Conservation (phyloP, 2,888 invertebrate genomes). For the Dorcus hopei region DNA sequence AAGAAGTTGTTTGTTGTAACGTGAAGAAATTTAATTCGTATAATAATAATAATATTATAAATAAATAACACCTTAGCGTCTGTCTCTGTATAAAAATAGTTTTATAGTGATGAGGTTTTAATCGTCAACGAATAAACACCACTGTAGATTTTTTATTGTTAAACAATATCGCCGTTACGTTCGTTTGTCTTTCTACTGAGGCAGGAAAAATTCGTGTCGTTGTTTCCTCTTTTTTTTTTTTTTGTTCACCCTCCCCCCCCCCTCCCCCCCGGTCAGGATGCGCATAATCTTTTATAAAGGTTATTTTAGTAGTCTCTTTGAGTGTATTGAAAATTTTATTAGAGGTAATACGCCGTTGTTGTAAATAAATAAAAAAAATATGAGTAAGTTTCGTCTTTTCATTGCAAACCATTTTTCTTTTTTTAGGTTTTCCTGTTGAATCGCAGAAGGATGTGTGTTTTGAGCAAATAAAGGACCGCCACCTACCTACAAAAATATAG, state of each 20-base stretch:
- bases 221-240: too few species aligned
- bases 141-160: conserved; percentile 13
- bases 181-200: conserved; percentile 31
- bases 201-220: conserved; percentile 25
- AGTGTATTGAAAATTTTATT: conserved; percentile 38
- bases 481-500: too few species aligned
- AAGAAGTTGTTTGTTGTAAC: too few species aligned
- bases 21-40: too few species aligned
- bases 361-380: conserved; percentile 32
- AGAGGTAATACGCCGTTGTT: conserved; percentile 36
- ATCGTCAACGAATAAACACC: conserved; percentile 13
- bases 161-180: conserved; percentile 25
- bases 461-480: too few species aligned
- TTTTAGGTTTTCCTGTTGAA: neutral
- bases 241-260: too few species aligned
- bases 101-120: too few species aligned
- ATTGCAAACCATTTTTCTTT: neutral
- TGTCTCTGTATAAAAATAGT: too few species aligned
- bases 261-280: neutral
- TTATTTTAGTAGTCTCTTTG: conserved; percentile 38
- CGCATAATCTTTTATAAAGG: conserved; percentile 44
- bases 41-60: too few species aligned
- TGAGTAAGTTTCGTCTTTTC: conserved; percentile 8
- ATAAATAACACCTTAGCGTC: too few species aligned
- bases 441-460: too few species aligned